Evolutionary conservation across 2,113 vertebrate genomes (phyloP).

Genomic region (Oncorhynchus clarkii): DNA sequence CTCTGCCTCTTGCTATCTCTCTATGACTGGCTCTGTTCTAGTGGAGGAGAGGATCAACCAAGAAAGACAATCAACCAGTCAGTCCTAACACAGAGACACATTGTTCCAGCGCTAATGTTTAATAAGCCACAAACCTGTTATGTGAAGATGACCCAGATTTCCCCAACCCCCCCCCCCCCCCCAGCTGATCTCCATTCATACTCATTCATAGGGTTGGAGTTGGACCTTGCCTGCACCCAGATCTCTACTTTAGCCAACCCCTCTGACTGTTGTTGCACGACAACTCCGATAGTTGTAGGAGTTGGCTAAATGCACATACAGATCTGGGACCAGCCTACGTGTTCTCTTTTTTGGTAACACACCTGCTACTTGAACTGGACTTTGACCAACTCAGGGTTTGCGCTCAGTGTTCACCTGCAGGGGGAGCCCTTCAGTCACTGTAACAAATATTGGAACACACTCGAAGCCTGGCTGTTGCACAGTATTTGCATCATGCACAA

Average conservation of each 20-base stretch:
- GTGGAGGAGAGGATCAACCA: not conserved
- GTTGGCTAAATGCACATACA: too few species aligned
- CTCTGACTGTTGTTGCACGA: too few species aligned
- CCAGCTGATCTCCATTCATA: not conserved
- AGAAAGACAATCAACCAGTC: not conserved
- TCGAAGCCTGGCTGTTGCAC: conserved; percentile 8
- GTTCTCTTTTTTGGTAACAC: not conserved
- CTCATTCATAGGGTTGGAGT: not conserved
- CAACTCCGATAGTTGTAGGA: too few species aligned
- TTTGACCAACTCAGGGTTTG: conserved; percentile 9
- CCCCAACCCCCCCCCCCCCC: not conserved
- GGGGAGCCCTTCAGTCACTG: conserved; percentile 68
- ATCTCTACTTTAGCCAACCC: too few species aligned
- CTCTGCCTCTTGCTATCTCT: too few species aligned
- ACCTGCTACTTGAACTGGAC: not conserved
- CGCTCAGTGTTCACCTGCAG: conserved; percentile 46
- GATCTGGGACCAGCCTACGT: too few species aligned
- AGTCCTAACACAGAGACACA: conserved; percentile 27
- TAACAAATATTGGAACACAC: conserved; percentile 9
- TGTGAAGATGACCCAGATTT: conserved; percentile 51
- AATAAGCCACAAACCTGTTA: conserved; percentile 29
- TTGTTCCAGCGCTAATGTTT: conserved; percentile 31
- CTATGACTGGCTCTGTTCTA: not conserved
- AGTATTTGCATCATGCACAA: conserved; percentile 32
- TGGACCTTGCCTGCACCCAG: too few species aligned